phyloP scores from a whole-genome alignment of 2,888 invertebrate species.

The Tineola bisselliella region DNA sequence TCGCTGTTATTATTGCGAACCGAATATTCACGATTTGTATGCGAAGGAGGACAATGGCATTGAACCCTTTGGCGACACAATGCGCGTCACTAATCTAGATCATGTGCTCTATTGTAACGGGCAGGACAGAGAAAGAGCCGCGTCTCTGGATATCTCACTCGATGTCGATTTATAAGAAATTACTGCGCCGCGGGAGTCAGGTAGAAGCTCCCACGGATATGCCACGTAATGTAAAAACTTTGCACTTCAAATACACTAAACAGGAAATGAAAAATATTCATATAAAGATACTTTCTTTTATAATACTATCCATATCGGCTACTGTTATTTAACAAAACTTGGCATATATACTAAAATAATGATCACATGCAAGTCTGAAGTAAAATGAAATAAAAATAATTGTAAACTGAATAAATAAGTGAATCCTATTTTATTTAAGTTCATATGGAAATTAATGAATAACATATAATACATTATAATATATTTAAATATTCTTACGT shows the following conservation, averaged over 20 bases:
- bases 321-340: too few species aligned
- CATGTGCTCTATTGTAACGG: slow-evolving; percentile 43
- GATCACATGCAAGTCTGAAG: too few species aligned
- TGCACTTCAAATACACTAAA: slow-evolving; percentile 45
- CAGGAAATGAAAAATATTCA: slow-evolving; percentile 62
- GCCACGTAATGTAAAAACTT: slow-evolving; percentile 48
- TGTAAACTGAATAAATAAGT: too few species aligned
- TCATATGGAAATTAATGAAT: too few species aligned
- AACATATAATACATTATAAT: not conserved
- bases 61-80: slow-evolving; percentile 56
- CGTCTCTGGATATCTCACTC: slow-evolving; percentile 58
- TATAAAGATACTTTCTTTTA: slow-evolving; percentile 31
- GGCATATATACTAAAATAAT: too few species aligned
- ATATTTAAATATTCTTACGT: not conserved
- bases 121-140: slow-evolving; percentile 21
- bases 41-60: slow-evolving; percentile 33
- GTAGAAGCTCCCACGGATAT: slow-evolving; percentile 59
- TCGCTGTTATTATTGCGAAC: slow-evolving; percentile 21
- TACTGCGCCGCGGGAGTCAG: slow-evolving; percentile 55
- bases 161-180: slow-evolving; percentile 64
- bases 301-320: too few species aligned
- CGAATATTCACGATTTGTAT: slow-evolving; percentile 24
- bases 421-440: too few species aligned
- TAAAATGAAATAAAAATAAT: too few species aligned
- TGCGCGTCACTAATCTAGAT: slow-evolving; percentile 53